Conservation (phyloP, 2,888 invertebrate genomes). For the Leucophenga montana region DNA sequence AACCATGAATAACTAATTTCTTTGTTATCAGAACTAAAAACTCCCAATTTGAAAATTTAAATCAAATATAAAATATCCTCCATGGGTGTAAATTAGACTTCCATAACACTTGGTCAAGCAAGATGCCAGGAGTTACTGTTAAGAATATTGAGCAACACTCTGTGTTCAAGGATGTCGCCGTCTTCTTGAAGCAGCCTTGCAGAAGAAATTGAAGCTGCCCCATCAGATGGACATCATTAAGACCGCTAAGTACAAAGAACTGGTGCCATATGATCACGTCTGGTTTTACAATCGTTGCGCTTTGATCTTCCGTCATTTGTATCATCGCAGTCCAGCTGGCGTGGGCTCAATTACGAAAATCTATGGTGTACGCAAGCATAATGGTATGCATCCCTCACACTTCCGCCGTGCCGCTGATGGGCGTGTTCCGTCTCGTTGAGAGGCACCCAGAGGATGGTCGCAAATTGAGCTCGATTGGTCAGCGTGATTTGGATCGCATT, state of each 20-base stretch:
- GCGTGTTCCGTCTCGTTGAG: slow-evolving; percentile 92
- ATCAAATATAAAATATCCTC: too few species aligned
- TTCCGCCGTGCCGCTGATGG: slow-evolving; percentile 91
- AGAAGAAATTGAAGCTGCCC: slow-evolving; percentile 96
- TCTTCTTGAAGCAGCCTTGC: slow-evolving; percentile 98
- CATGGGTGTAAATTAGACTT: too few species aligned
- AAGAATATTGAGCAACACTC: slow-evolving; percentile 99
- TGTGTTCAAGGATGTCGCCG: slow-evolving; percentile 95
- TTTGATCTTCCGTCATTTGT: slow-evolving; percentile 94
- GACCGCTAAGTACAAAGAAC: slow-evolving; percentile 94
- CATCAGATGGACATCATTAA: slow-evolving; percentile 99
- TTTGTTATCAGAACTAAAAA: too few species aligned
- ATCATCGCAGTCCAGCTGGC: slow-evolving; percentile 95
- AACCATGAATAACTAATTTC: too few species aligned
- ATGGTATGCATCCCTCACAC: slow-evolving; percentile 96
- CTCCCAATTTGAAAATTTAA: too few species aligned
- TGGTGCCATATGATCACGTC: slow-evolving; percentile 97
- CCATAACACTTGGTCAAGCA: too few species aligned
- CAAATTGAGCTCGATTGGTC: slow-evolving; percentile 90
- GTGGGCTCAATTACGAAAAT: slow-evolving; percentile 97
- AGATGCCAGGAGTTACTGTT: slow-evolving; percentile 95
- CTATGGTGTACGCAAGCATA: slow-evolving; percentile 96
- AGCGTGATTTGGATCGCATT: slow-evolving; percentile 97
- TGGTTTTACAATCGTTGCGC: slow-evolving; percentile 98
- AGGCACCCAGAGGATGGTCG: slow-evolving; percentile 93